A percentile compares a stretch with the other conserved stretches of the same genome.
phyloP scores from a whole-genome alignment of 2,113 vertebrate species.

The Stegostoma tigrinum region DNA sequence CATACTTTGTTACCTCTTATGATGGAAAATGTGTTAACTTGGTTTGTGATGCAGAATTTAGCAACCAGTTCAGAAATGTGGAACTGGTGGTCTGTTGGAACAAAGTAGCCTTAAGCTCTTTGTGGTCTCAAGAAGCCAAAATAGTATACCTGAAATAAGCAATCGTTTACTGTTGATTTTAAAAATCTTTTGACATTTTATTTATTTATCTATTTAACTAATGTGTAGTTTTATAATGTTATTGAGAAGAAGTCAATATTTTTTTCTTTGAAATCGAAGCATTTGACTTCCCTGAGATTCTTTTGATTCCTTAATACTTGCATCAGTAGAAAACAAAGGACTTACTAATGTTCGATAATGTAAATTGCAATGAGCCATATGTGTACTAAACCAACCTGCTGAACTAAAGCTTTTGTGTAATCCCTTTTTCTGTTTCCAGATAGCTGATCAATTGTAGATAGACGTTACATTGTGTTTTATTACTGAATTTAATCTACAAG shows the following conservation, averaged over 20 bases:
- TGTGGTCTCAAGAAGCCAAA: not conserved
- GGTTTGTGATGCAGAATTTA: not conserved
- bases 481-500: conserved; percentile 21
- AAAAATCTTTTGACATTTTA: not conserved
- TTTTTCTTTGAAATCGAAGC: not conserved
- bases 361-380: conserved; percentile 32
- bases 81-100: not conserved
- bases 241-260: not conserved
- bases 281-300: not conserved
- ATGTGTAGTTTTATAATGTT: not conserved
- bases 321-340: conserved; percentile 1
- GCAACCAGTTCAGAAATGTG: not conserved
- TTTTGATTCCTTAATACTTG: conserved; percentile 20
- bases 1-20: too few species aligned
- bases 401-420: conserved; percentile 34
- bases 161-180: not conserved
- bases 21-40: not conserved
- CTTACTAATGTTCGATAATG: conserved; percentile 29
- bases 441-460: conserved; percentile 33
- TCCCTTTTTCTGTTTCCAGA: conserved; percentile 29
- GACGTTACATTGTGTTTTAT: conserved; percentile 30
- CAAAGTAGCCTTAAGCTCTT: not conserved
- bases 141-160: not conserved
- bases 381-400: conserved; percentile 32
- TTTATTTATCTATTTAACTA: too few species aligned